These are phyloP conservation scores for Agelas oroides DNA, from an alignment of 37 sponge, comb jelly and placozoan genomes.

Conservation along the genomic window DNA sequence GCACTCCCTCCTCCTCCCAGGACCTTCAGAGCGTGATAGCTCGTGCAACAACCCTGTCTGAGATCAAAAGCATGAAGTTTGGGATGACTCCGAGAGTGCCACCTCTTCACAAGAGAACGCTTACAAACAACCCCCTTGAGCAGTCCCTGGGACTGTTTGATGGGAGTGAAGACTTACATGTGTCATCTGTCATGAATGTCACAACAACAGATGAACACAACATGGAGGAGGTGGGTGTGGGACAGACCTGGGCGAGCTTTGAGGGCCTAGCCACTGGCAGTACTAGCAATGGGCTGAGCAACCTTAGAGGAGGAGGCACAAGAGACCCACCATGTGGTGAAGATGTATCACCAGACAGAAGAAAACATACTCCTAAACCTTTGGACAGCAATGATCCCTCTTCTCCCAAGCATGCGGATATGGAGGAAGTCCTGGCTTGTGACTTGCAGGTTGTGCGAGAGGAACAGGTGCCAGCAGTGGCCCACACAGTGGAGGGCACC, in stretches of 20 bases:
- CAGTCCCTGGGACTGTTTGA: constrained; percentile 13
- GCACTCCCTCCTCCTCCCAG: not conserved
- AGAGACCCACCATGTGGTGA: not conserved
- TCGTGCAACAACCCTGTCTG: constrained; percentile 4
- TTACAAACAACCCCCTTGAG: constrained; percentile 25
- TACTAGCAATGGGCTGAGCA: too few species aligned
- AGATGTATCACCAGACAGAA: too few species aligned
- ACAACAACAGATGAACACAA: not conserved
- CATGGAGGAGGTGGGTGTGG: too few species aligned
- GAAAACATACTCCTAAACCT: too few species aligned
- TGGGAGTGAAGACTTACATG: not conserved
- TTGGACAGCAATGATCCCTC: too few species aligned
- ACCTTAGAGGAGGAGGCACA: not conserved
- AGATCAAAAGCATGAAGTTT: constrained; percentile 33
- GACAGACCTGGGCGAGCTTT: too few species aligned
- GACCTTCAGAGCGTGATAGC: constrained; percentile 16
- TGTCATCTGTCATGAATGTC: not conserved
- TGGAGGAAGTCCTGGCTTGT: too few species aligned
- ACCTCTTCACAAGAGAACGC: constrained; percentile 22
- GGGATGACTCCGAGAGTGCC: constrained; percentile 41
- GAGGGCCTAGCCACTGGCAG: too few species aligned
- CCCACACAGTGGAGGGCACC: not conserved
- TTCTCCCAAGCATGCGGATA: too few species aligned
- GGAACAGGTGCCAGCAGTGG: not conserved
- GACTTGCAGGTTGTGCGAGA: too few species aligned